Evolutionary conservation across 2,888 invertebrate species (phyloP).

Genomic region (Agapetus fuscipes): DNA sequence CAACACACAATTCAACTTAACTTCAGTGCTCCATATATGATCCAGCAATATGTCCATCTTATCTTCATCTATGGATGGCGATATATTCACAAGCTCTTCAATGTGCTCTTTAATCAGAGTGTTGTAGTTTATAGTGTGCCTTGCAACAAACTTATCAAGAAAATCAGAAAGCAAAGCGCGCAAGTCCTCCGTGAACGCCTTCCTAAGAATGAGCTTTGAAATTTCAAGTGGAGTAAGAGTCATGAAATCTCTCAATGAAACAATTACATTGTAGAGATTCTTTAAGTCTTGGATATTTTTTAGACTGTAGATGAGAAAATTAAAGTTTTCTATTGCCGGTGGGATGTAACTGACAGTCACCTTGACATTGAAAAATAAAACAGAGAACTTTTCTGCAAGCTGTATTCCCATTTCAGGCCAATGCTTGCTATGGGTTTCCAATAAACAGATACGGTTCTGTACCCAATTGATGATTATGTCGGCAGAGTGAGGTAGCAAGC

Average conservation of each 20-base stretch:
- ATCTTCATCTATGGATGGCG: conserved; percentile 25
- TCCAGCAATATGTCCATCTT: conserved; percentile 18
- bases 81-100: conserved; percentile 38
- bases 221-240: conserved; percentile 32
- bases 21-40: conserved; percentile 14
- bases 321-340: conserved; percentile 14
- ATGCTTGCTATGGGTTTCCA: conserved; percentile 36
- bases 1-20: conserved; percentile 14
- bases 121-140: conserved; percentile 38
- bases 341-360: conserved; percentile 12
- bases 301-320: conserved; percentile 12
- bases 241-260: conserved; percentile 18
- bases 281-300: conserved; percentile 18
- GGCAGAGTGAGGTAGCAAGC: conserved; percentile 37
- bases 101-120: conserved; percentile 34
- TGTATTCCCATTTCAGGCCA: conserved; percentile 41
- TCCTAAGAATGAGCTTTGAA: conserved; percentile 38
- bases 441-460: conserved; percentile 35
- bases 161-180: conserved; percentile 34
- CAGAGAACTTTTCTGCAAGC: conserved; percentile 17
- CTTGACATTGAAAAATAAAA: conserved; percentile 14
- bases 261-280: conserved; percentile 16
- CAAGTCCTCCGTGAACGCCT: conserved; percentile 33
- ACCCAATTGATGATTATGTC: conserved; percentile 43
- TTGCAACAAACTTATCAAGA: conserved; percentile 35